Evolutionary conservation across 2,797 vertebrate species (phyloP), one percentile per base, ranked within the genome.

Genomic region (Champsocephalus gunnari): DNA sequence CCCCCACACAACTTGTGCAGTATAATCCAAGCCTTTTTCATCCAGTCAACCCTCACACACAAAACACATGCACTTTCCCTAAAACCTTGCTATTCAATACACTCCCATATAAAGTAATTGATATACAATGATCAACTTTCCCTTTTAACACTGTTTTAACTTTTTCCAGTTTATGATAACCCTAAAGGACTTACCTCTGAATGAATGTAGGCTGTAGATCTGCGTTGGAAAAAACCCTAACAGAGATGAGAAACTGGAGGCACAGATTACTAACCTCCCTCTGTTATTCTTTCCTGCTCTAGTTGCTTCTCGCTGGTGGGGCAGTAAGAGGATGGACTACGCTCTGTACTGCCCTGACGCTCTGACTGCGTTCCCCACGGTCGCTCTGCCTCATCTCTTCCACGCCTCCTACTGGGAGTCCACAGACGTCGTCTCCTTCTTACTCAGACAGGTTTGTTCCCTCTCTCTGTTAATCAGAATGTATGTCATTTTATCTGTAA

Each of bases 331-430:
- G 82, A 95, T 98, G 56, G 97, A 99, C 92, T 98, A 96, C 5
- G 96, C 96, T 60, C 93, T 99, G 63, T 98, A 98, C 87, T 98
- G 97, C 64, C 98, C 97, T 0, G 97, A 98, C 3, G 97, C 96
- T 64, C 93, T 99, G 71, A 97, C 96, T 0, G 97, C 97, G 12
- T 99, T 99, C 74, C 97, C 97, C 44, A 98, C 97, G 0, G 97
- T 97, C 86, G 97, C 97, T 12, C 94, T 99, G 80, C 98, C 98
- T 3, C 98, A 98, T 75, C 96, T 99, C 77, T 99, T 99, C 92
- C 98, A 99, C 0, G 97, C 98, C 74, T 98, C 98, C 90, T 99
- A 99, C 92, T 99, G 98, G 98, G 98, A 99, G 87, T 99, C 98
- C 2, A 97, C 97, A 0, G 98, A 99, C 0, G 97, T 98, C 8